Percentiles rank a stretch among this genome's conserved stretches.
These are phyloP conservation scores for Synanthedon formicaeformis DNA, from an alignment of 2,888 invertebrate species.

Conservation along the genomic window DNA sequence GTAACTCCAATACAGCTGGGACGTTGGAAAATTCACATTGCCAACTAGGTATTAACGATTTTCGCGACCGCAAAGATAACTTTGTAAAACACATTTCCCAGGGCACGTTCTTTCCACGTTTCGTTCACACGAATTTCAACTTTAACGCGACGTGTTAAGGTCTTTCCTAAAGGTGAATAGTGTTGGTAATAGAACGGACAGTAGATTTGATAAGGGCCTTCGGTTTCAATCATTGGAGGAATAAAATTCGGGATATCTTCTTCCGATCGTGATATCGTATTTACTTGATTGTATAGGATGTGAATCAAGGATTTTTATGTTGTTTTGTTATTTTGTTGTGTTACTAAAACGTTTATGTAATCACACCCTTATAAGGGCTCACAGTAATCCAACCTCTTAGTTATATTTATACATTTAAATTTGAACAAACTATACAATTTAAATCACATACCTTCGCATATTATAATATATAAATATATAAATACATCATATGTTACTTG, in stretches of 20 bases:
- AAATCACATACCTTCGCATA: too few species aligned
- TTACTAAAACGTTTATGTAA: too few species aligned
- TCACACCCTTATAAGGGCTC: too few species aligned
- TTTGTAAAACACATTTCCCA: constrained; percentile 11
- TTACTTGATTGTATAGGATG: constrained; percentile 23
- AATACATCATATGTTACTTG: too few species aligned
- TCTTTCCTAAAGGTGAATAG: not conserved
- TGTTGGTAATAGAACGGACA: constrained; percentile 10
- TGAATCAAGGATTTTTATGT: too few species aligned
- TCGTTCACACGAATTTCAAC: constrained; percentile 9
- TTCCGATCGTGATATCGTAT: constrained; percentile 25
- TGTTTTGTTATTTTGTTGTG: too few species aligned
- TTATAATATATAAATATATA: too few species aligned
- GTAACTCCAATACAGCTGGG: constrained; percentile 13
- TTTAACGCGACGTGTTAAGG: constrained; percentile 7
- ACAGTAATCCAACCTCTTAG: too few species aligned
- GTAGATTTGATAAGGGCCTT: constrained; percentile 29
- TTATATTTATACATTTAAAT: too few species aligned
- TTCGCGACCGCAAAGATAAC: constrained; percentile 12
- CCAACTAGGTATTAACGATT: constrained; percentile 13
- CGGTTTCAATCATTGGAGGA: constrained; percentile 43
- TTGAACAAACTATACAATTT: too few species aligned
- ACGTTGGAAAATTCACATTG: constrained; percentile 18
- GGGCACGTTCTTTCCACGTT: constrained; percentile 3
- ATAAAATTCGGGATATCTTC: constrained; percentile 35